These are phyloP conservation scores for Scophthalmus maximus DNA, from an alignment of 2,113 vertebrate species.

Conservation along the genomic window DNA sequence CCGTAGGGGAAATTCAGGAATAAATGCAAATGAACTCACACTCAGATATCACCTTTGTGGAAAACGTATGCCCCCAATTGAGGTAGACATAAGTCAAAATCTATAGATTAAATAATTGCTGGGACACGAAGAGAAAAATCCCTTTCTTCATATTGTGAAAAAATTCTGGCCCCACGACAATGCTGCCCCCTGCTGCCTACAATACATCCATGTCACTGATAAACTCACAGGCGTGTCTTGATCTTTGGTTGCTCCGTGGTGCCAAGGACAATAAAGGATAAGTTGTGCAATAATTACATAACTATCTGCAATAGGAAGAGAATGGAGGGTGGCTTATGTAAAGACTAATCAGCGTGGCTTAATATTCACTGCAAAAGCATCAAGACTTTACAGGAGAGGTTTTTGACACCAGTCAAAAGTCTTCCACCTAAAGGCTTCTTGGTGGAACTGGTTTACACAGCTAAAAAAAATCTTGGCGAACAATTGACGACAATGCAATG, in stretches of 20 bases:
- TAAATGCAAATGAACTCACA: too few species aligned
- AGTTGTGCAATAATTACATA: neutral
- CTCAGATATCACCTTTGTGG: too few species aligned
- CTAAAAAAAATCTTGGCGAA: too few species aligned
- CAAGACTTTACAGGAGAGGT: neutral
- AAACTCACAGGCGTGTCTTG: neutral
- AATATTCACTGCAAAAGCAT: neutral
- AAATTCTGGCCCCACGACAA: neutral
- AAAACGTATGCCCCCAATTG: too few species aligned
- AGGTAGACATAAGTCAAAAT: too few species aligned
- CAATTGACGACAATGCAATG: too few species aligned
- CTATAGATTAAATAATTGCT: too few species aligned
- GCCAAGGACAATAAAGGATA: neutral
- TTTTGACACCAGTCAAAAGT: too few species aligned
- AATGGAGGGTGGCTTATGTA: neutral
- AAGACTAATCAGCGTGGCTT: neutral
- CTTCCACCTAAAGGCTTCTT: too few species aligned
- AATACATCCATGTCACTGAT: neutral
- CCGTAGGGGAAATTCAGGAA: too few species aligned
- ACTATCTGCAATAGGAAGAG: neutral
- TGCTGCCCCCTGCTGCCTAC: slow-evolving; percentile 41
- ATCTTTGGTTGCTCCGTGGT: neutral
- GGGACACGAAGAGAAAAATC: neutral
- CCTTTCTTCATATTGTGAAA: neutral
- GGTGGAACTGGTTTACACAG: too few species aligned